Evolutionary conservation across 2,113 vertebrate genomes (phyloP).

Genomic region (Tyrannus savana): DNA sequence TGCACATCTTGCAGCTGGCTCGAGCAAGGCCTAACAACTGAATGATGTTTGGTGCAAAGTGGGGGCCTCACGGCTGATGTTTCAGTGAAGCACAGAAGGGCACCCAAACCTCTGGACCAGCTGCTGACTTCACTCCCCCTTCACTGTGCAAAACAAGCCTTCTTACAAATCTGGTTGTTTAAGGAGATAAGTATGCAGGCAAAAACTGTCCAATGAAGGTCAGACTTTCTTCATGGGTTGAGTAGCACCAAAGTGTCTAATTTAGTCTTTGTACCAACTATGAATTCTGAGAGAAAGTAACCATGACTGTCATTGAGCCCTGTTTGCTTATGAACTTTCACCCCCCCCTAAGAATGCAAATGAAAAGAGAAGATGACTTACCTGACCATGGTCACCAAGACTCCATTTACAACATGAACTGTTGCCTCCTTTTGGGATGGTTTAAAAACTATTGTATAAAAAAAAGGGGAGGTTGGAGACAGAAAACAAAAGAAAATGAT

Average conservation of each 20-base stretch:
- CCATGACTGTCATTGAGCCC: not conserved
- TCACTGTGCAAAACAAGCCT: not conserved
- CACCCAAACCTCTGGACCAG: rapidly evolving
- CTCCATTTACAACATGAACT: not conserved
- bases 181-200: too few relatives aligned
- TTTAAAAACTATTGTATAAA: not conserved
- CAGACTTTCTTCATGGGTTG: not conserved
- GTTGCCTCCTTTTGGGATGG: not conserved
- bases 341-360: not conserved
- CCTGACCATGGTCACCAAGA: not conserved
- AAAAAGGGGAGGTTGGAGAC: not conserved
- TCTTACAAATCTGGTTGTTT: not conserved
- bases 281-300: not conserved
- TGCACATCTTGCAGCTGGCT: not conserved
- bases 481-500: not conserved
- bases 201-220: not conserved
- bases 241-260: not conserved
- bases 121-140: not conserved
- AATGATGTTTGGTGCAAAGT: not conserved
- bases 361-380: not conserved
- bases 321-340: not conserved
- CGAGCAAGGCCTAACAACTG: not conserved
- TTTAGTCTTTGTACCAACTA: not conserved
- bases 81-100: not conserved
- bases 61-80: not conserved